These are phyloP conservation scores for Matsumyia berberina DNA, from an alignment of 2,888 invertebrate species.

Conservation along the genomic window DNA sequence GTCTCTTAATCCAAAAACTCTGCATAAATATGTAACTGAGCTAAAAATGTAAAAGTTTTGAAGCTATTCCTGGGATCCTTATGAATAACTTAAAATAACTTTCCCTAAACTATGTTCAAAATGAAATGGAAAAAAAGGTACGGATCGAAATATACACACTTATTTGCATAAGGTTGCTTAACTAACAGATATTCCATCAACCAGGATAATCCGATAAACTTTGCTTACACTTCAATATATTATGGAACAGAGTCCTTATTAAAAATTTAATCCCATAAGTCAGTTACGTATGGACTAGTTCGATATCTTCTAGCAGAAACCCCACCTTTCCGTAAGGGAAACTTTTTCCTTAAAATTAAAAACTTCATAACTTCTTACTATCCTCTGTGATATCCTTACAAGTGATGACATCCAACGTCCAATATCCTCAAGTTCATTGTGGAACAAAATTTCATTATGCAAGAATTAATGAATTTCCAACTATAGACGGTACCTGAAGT, in stretches of 20 bases:
- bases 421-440: conserved; percentile 13
- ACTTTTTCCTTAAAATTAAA: conserved; percentile 25
- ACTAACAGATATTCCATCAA: conserved; percentile 15
- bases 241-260: conserved; percentile 25
- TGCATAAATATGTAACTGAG: too few species aligned
- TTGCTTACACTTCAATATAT: conserved; percentile 34
- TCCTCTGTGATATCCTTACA: conserved; percentile 3
- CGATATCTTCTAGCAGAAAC: conserved; percentile 10
- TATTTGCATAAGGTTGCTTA: conserved; percentile 12
- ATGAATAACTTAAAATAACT: background rate
- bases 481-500: too few species aligned
- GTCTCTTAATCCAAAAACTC: too few species aligned
- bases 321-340: conserved; percentile 8
- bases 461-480: conserved; percentile 28
- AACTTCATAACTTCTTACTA: background rate
- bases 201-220: conserved; percentile 56
- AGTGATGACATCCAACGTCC: conserved; percentile 35
- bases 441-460: conserved; percentile 4
- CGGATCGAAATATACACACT: background rate
- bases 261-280: conserved; percentile 45
- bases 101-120: background rate
- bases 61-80: background rate
- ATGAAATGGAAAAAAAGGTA: background rate
- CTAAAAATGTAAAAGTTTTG: background rate
- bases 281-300: background rate